phyloP scores from a whole-genome alignment of 2,113 vertebrate species.

The Salvelinus fontinalis region DNA sequence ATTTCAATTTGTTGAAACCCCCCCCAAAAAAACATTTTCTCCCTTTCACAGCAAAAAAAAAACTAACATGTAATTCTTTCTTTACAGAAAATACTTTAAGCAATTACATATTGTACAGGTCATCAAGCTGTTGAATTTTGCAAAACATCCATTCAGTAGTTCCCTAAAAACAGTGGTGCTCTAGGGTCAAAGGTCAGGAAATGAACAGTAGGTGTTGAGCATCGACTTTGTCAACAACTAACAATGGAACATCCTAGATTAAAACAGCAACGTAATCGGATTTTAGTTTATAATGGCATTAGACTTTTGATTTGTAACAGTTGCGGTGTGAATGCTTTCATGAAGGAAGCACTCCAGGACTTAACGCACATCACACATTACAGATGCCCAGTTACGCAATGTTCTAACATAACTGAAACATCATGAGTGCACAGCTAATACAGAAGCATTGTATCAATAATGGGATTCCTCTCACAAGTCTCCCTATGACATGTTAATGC shows the following conservation, averaged over 20 bases:
- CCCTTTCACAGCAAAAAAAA: slow-evolving; percentile 35
- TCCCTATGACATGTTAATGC: neutral
- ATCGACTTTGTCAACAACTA: neutral
- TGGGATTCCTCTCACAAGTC: neutral
- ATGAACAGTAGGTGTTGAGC: neutral
- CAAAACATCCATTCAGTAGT: slow-evolving; percentile 28
- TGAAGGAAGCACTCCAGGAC: neutral
- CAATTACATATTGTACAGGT: slow-evolving; percentile 60
- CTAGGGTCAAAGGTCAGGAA: slow-evolving; percentile 38
- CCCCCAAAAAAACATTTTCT: slow-evolving; percentile 30
- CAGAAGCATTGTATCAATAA: neutral
- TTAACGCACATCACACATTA: neutral
- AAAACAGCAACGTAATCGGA: neutral
- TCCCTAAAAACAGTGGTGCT: slow-evolving; percentile 51
- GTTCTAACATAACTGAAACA: neutral
- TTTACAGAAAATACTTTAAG: slow-evolving; percentile 61
- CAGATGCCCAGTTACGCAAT: neutral
- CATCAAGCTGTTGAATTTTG: slow-evolving; percentile 43
- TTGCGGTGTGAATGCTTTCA: neutral
- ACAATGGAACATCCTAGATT: neutral
- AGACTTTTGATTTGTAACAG: neutral
- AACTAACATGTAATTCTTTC: slow-evolving; percentile 17
- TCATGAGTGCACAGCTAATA: neutral
- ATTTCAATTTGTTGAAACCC: slow-evolving; percentile 44
- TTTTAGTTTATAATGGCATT: neutral